Evolutionary conservation across 2,797 vertebrate genomes (phyloP).

Genomic region (Limnodromus scolopaceus): DNA sequence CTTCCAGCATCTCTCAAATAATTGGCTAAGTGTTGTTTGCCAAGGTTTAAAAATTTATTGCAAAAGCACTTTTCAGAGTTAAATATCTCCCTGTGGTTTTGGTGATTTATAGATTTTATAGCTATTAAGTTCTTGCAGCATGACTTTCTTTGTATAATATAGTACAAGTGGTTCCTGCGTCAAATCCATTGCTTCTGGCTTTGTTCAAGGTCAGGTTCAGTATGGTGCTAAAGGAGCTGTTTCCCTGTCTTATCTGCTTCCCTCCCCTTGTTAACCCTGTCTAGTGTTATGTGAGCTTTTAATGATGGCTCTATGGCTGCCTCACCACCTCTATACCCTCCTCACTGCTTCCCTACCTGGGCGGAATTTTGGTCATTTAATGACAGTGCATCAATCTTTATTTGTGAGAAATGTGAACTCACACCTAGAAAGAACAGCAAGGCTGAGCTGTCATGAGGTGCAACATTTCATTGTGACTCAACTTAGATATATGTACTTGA

Average conservation of each 20-base stretch:
- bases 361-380: neutral
- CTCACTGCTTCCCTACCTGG: neutral
- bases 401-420: neutral
- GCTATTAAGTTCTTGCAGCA: neutral
- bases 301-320: neutral
- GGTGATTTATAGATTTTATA: constrained; percentile 3
- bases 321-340: neutral
- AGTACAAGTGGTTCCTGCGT: neutral
- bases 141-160: neutral
- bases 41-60: neutral
- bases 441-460: neutral
- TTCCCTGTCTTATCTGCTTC: neutral
- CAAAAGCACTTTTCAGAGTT: neutral
- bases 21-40: neutral
- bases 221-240: neutral
- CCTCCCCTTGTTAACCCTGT: neutral
- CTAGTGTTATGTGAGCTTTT: neutral
- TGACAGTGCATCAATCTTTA: neutral
- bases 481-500: neutral
- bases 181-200: neutral
- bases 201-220: neutral
- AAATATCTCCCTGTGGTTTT: neutral
- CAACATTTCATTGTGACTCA: neutral
- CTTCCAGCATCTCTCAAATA: neutral
- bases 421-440: neutral